Conservation (phyloP, 2,888 invertebrate species). For the Criorhina ranunculi region DNA sequence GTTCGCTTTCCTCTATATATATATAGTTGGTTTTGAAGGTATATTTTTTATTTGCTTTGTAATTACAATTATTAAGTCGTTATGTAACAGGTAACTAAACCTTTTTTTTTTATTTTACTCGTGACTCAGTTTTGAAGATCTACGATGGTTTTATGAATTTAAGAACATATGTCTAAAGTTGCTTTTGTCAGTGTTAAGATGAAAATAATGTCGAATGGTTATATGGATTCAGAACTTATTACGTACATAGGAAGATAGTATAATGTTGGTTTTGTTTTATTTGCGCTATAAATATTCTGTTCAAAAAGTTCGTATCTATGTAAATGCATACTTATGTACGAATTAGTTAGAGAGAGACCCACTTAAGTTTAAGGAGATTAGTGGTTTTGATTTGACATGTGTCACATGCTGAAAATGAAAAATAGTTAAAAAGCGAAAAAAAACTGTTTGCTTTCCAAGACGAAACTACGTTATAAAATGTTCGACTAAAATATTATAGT, state of each 20-base stretch:
- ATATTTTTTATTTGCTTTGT: slow-evolving; percentile 11
- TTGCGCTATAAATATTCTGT: background rate
- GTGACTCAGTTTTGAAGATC: slow-evolving; percentile 28
- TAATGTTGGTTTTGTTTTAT: background rate
- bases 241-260: too few relatives aligned
- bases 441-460: too few relatives aligned
- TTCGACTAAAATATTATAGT: too few relatives aligned
- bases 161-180: background rate
- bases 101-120: slow-evolving; percentile 27
- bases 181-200: background rate
- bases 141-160: too few relatives aligned
- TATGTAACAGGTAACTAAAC: slow-evolving; percentile 35
- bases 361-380: background rate
- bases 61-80: slow-evolving; percentile 20
- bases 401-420: background rate
- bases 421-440: too few relatives aligned
- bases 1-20: too few relatives aligned
- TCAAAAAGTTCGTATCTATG: background rate
- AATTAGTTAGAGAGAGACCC: background rate
- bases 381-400: background rate
- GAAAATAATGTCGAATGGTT: too few relatives aligned
- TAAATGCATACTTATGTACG: too few relatives aligned
- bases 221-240: too few relatives aligned
- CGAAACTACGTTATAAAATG: too few relatives aligned
- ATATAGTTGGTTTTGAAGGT: background rate